Conservation (phyloP, 2,113 vertebrate genomes). For the Colaptes auratus region DNA sequence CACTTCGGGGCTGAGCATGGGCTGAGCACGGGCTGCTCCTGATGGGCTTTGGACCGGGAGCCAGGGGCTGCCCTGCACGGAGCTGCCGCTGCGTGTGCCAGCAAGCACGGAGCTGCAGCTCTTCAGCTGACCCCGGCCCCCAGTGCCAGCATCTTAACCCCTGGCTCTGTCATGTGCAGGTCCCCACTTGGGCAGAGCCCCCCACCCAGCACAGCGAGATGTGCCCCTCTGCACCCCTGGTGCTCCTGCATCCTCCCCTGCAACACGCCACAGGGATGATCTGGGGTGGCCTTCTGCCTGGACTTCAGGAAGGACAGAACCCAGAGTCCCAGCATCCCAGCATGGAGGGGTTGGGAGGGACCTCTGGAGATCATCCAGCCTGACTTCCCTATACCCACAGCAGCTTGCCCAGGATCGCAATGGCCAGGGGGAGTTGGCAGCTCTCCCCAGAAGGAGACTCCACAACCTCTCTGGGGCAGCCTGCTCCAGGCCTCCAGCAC, state of each 20-base stretch:
- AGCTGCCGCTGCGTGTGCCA: background rate
- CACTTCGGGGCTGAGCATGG: background rate
- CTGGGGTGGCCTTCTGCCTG: background rate
- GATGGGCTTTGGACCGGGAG: background rate
- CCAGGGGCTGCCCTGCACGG: background rate
- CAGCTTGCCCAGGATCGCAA: too few relatives aligned
- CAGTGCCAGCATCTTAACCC: background rate
- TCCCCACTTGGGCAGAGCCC: accelerated
- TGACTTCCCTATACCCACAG: too few relatives aligned
- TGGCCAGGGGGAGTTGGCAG: too few relatives aligned
- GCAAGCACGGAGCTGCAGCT: accelerated
- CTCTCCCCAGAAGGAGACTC: too few relatives aligned
- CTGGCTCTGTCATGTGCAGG: background rate
- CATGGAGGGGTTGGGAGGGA: too few relatives aligned
- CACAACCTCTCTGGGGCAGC: too few relatives aligned
- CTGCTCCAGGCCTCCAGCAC: too few relatives aligned
- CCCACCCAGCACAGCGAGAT: accelerated
- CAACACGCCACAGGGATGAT: accelerated
- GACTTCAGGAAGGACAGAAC: background rate
- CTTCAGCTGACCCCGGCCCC: background rate
- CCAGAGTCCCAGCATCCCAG: too few relatives aligned
- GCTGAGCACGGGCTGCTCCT: background rate
- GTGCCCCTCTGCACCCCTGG: accelerated
- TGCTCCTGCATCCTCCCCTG: background rate
- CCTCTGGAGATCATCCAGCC: too few relatives aligned